Conservation (phyloP, 2,113 vertebrate genomes). For the Lophotis ruficrista region DNA sequence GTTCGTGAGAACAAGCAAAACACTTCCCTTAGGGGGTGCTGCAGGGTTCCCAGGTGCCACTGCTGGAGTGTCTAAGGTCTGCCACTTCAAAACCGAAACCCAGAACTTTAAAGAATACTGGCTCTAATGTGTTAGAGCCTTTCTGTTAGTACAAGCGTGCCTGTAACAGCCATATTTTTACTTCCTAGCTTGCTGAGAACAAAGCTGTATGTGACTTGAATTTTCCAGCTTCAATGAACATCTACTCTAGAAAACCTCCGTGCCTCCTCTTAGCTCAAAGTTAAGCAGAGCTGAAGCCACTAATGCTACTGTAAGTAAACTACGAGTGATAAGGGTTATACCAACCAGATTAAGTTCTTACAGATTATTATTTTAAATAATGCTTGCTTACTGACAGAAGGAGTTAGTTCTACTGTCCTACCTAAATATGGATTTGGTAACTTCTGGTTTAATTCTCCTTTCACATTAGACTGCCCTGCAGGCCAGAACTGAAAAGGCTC, state of each 20-base stretch:
- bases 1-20: background rate
- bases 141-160: background rate
- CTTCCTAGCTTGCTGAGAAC: background rate
- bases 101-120: background rate
- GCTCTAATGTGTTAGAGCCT: background rate
- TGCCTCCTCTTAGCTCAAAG: background rate
- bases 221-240: background rate
- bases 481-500: background rate
- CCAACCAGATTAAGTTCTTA: too few species aligned
- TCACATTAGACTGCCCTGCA: background rate
- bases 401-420: background rate
- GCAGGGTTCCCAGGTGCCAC: background rate
- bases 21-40: background rate
- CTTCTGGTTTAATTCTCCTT: background rate
- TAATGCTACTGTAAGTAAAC: conserved; percentile 8
- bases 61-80: background rate
- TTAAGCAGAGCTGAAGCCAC: background rate
- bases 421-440: background rate
- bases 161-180: background rate
- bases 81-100: background rate
- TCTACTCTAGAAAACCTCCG: background rate
- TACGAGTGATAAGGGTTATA: background rate
- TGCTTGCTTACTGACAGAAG: background rate
- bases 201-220: background rate
- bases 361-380: too few species aligned